These are phyloP conservation scores for Cottus gobio DNA, from an alignment of 2,113 vertebrate genomes.

Conservation along the genomic window DNA sequence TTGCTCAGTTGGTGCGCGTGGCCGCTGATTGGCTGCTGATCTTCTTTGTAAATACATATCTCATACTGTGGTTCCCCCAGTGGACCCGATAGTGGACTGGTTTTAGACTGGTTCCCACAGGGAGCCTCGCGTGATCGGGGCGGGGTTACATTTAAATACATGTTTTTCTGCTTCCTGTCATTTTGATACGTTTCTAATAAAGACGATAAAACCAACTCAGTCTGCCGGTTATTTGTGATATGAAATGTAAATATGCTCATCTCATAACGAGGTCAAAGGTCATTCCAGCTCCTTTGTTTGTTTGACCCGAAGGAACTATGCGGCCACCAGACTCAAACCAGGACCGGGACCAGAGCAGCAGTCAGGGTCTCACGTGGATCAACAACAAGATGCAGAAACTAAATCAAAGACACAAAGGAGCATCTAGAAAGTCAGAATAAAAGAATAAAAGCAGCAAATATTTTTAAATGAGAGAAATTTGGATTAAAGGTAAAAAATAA, in stretches of 20 bases:
- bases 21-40: constrained; percentile 18
- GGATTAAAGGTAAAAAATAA: no score
- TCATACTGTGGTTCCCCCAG: neutral
- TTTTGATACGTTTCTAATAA: constrained; percentile 51
- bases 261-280: no score
- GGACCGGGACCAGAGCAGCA: constrained; percentile 41
- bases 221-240: neutral
- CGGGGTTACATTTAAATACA: constrained; percentile 45
- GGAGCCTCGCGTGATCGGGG: constrained; percentile 32
- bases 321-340: no score
- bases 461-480: no score
- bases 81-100: no score
- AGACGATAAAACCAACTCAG: constrained; percentile 15
- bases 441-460: no score
- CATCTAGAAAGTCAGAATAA: neutral
- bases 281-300: no score
- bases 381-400: neutral
- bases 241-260: neutral
- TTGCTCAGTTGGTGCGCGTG: neutral
- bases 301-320: no score
- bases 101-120: constrained; percentile 25
- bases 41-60: constrained; percentile 28
- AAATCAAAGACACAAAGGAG: neutral
- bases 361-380: constrained; percentile 33
- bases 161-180: constrained; percentile 33